These are phyloP conservation scores for Drosophila paranaensis DNA, from an alignment of 2,888 invertebrate species.

Conservation along the genomic window DNA sequence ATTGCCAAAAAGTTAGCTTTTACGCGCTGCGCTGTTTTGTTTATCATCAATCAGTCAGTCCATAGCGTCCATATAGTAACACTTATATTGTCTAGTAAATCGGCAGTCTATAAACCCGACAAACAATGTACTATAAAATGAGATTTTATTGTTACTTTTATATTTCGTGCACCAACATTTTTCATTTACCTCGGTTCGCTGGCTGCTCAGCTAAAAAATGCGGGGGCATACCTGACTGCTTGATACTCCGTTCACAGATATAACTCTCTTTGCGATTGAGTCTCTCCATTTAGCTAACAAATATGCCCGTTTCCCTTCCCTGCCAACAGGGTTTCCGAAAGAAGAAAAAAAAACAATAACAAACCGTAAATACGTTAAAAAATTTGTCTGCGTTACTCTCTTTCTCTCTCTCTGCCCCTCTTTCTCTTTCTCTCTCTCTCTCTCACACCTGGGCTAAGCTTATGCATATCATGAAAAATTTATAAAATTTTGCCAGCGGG, in stretches of 20 bases:
- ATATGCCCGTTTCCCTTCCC: neutral
- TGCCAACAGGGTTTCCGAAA: neutral
- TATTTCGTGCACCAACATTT: neutral
- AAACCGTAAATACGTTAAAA: conserved; percentile 33
- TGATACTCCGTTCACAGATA: neutral
- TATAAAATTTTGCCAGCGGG: conserved; percentile 47
- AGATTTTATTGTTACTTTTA: conserved; percentile 8
- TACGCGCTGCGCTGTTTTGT: neutral
- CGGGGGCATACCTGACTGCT: neutral
- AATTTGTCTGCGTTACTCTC: conserved; percentile 27
- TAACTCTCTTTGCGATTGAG: too few species aligned
- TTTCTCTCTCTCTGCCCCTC: neutral
- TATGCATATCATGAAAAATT: conserved; percentile 50
- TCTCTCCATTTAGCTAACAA: neutral
- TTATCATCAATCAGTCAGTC: neutral
- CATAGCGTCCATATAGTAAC: neutral
- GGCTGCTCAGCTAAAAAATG: neutral
- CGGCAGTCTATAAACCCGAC: neutral
- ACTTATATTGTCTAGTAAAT: neutral
- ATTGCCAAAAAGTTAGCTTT: neutral
- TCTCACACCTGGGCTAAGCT: conserved; percentile 11
- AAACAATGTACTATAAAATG: neutral
- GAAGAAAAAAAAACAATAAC: neutral
- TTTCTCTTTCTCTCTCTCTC: neutral
- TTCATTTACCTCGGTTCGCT: neutral